A percentile compares a stretch with the other conserved stretches of the same genome.
These are phyloP conservation scores for Epizoanthus scotinus DNA, from an alignment of 92 coral and sea anemone species.

Conservation along the genomic window DNA sequence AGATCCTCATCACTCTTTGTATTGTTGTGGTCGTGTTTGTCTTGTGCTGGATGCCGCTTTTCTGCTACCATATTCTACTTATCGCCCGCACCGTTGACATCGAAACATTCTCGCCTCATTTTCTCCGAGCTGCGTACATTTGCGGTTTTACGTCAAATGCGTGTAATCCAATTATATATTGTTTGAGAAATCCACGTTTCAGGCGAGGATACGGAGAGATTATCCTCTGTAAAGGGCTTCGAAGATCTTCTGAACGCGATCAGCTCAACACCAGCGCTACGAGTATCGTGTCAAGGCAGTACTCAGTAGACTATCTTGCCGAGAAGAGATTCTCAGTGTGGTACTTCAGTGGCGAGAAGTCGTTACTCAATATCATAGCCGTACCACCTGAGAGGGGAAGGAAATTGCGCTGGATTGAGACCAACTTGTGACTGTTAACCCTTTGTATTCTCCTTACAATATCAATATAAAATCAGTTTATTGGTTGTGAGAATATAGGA, in stretches of 20 bases:
- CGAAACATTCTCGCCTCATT: constrained; percentile 29
- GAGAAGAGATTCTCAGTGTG: constrained; percentile 83
- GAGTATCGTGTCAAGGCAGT: constrained; percentile 21
- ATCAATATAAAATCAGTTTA: too few species aligned
- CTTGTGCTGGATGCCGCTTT: constrained; percentile 78
- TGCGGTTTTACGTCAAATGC: constrained; percentile 68
- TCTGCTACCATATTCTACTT: constrained; percentile 46
- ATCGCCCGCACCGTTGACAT: constrained; percentile 39
- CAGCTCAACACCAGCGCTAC: constrained; percentile 27
- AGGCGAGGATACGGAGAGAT: constrained; percentile 76
- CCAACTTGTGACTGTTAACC: constrained; percentile 53
- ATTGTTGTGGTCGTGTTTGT: constrained; percentile 56
- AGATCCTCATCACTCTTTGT: constrained; percentile 62
- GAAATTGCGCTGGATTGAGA: constrained; percentile 83
- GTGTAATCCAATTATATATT: constrained; percentile 64
- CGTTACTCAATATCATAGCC: constrained; percentile 65
- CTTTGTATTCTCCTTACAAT: too few species aligned
- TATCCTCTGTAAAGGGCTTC: constrained; percentile 51
- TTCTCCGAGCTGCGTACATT: constrained; percentile 57
- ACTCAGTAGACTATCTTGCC: constrained; percentile 65
- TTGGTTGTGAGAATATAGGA: too few species aligned
- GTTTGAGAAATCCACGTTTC: constrained; percentile 77
- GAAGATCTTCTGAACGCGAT: constrained; percentile 30
- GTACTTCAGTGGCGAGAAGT: constrained; percentile 76
- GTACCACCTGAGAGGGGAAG: constrained; percentile 62